Percentiles rank a stretch among this genome's conserved stretches.
phyloP scores from a whole-genome alignment of 2,888 invertebrate species.

The Sinhomidia bicolor region DNA sequence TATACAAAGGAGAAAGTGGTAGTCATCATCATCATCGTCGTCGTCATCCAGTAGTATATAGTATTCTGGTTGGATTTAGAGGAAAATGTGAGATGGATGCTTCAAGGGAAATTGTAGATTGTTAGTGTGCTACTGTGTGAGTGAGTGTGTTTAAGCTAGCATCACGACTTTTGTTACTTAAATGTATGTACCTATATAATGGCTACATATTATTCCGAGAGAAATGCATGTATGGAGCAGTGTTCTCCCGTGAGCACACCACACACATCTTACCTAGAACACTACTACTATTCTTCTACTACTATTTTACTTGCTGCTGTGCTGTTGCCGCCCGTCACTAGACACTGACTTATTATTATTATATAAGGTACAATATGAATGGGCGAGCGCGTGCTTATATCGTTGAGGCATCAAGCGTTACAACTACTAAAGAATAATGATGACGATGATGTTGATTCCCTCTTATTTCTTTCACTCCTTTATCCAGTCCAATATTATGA shows the following conservation, averaged over 20 bases:
- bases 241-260: neutral
- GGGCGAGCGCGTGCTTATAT: conserved; percentile 30
- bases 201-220: no score
- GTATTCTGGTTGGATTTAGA: conserved; percentile 50
- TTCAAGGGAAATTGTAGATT: conserved; percentile 45
- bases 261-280: neutral
- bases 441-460: conserved; percentile 59
- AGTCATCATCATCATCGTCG: neutral
- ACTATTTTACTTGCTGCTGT: no score
- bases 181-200: neutral
- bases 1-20: conserved; percentile 45
- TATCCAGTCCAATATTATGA: conserved; percentile 50
- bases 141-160: neutral
- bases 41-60: neutral
- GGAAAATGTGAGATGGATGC: conserved; percentile 49
- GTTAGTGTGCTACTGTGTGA: conserved; percentile 29
- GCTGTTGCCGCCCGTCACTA: no score
- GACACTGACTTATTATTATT: conserved; percentile 18
- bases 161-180: conserved; percentile 35
- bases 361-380: conserved; percentile 9
- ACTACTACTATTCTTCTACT: neutral
- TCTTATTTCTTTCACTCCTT: conserved; percentile 34
- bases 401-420: conserved; percentile 9
- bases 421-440: conserved; percentile 56
- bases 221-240: no score